These are phyloP conservation scores for Fregetta grallaria DNA, from an alignment of 2,113 vertebrate genomes.

Conservation along the genomic window DNA sequence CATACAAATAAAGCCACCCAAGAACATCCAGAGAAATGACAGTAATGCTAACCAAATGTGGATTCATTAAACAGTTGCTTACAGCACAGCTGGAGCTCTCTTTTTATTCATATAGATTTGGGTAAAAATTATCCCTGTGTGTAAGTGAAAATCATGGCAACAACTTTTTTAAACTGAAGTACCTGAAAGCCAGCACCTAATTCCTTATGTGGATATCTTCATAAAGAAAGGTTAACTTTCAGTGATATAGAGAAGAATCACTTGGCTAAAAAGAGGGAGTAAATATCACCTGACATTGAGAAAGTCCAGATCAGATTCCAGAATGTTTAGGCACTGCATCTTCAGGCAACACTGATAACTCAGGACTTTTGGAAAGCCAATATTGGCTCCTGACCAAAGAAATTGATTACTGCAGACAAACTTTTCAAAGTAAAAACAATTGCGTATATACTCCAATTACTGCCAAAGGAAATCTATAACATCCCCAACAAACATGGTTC, in stretches of 20 bases:
- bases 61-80: neutral
- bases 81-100: neutral
- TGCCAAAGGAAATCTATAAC: neutral
- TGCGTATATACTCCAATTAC: neutral
- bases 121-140: neutral
- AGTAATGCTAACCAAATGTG: neutral
- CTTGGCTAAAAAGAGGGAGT: neutral
- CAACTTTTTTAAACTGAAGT: neutral
- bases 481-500: neutral
- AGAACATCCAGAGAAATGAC: neutral
- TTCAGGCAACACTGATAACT: neutral
- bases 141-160: neutral
- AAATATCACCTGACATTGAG: neutral
- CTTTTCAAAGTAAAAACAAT: neutral
- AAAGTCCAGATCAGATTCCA: neutral
- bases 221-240: neutral
- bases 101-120: neutral
- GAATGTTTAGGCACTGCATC: neutral
- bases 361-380: neutral
- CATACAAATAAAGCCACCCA: constrained; percentile 15
- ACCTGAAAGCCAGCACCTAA: neutral
- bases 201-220: neutral
- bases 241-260: neutral
- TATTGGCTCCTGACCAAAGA: neutral
- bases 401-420: neutral